phyloP scores from a whole-genome alignment of 2,888 invertebrate genomes.

The Chymomyza fuscimana region DNA sequence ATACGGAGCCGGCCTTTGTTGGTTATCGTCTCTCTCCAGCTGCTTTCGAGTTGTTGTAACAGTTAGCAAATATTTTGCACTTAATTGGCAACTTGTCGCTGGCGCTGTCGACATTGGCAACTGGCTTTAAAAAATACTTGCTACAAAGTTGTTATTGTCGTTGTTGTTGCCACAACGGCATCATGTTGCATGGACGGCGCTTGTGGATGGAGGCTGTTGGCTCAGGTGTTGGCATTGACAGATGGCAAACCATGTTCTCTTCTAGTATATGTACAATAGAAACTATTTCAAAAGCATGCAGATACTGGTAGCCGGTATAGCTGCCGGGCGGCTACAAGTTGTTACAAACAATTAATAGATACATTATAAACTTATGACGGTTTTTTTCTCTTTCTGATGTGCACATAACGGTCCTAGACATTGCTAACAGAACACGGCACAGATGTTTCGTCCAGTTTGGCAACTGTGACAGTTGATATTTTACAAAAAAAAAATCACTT shows the following conservation, averaged over 20 bases:
- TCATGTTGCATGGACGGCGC: constrained; percentile 1
- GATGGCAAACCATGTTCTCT: constrained; percentile 38
- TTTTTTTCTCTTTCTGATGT: constrained; percentile 13
- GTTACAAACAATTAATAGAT: constrained; percentile 62
- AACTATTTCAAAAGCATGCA: no score
- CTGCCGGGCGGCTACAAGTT: constrained; percentile 31
- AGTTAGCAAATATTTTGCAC: constrained; percentile 66
- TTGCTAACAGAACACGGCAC: background rate
- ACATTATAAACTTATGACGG: constrained; percentile 57
- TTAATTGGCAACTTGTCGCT: constrained; percentile 67
- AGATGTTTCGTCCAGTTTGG: constrained; percentile 29
- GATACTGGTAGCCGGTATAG: background rate
- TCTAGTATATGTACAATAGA: constrained; percentile 17
- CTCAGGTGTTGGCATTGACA: constrained; percentile 61
- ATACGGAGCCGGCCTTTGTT: constrained; percentile 8
- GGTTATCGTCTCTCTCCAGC: background rate
- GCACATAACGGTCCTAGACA: constrained; percentile 48
- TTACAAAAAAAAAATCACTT: background rate
- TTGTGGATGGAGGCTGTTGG: constrained; percentile 3
- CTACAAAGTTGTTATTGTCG: constrained; percentile 7
- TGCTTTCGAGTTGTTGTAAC: constrained; percentile 57
- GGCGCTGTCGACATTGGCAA: constrained; percentile 37
- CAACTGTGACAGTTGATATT: constrained; percentile 28
- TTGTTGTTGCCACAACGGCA: constrained; percentile 18
- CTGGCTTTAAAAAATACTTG: constrained; percentile 26